Base-by-base conservation (phyloP, 2,888 invertebrate species). In the Pammene aurita region DNA sequence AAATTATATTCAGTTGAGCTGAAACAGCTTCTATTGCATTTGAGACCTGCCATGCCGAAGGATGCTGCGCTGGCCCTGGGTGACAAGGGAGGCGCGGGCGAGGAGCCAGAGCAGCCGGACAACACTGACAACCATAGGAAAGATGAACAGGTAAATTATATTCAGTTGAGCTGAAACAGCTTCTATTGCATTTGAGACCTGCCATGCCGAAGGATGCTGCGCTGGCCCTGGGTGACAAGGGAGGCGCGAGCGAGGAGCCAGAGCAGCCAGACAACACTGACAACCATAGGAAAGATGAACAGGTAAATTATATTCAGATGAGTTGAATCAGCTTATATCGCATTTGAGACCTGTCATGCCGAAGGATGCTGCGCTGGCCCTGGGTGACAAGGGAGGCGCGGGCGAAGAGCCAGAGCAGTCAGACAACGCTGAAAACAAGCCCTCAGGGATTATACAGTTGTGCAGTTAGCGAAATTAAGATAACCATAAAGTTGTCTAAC, bases 271-370 rank as follows among this genome's bases (percentile, higher is more conserved):
- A 98, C 84, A 95, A 95, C 71, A 92, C 94, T 1, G 98, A 99
- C 90, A 97, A 96, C 84, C 99, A 99, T 89, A 94, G 98, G 76
- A 95, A 97, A 80, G 99, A 99, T 90, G 99, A 99, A 93, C 98
- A 98, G 94, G 96, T 96, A 77, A 67, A n/a, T 60, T 41, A 26
- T 41, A 10, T 6, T 14, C 44, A 42, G 46, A 14, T 42, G 35
- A 7, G 7, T 6, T 35, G 35, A 7, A 6, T n/a, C n/a, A n/a
- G n/a, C n/a, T n/a, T n/a, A n/a, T n/a, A n/a, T n/a, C n/a, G n/a
- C n/a, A n/a, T n/a, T n/a, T n/a, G n/a, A n/a, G n/a, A n/a, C n/a
- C n/a, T n/a, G n/a, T n/a, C n/a, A n/a, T n/a, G n/a, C n/a, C n/a
- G n/a, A n/a, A n/a, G n/a, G n/a, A n/a, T n/a, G n/a, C n/a, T n/a